Evolutionary conservation across 2,797 vertebrate genomes (phyloP), one percentile per base, ranked within the genome.

Genomic region (Poeciliopsis turneri): DNA sequence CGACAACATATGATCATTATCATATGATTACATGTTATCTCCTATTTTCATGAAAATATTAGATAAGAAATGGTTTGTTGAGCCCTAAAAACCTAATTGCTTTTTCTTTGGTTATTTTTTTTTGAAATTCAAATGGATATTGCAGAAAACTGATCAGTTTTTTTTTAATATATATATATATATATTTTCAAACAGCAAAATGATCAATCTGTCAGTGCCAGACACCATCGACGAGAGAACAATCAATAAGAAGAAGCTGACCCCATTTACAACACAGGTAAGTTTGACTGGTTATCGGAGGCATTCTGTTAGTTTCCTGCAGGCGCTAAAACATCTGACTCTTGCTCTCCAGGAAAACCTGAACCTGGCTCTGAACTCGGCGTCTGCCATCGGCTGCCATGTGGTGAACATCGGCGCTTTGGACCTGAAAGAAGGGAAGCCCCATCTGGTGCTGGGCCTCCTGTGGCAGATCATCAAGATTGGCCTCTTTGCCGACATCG

Each of bases 401-500:
- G 98, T 99, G 85, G 98, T 99, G 84, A 99, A 99, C 93, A 99
- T 99, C 2, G 98, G 98, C 0, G 98, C 98, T 2, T 94, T 97
- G 82, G 98, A 99, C 91, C 92, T 99, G 89, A 95, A 96, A 76
- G 98, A 97, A 87, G 98, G 98, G 69, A 99, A 99, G 80, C 98
- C 98, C 2, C 98, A 99, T 84, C 94, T 99, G 93, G 98, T 98
- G 51, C 94, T 99, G 81, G 98, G 98, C 49, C 96, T 99, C 13
- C 96, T 99, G 77, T 99, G 98, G 98, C 98, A 99, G 94, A 97
- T 99, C 89, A 99, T 99, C 86, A 99, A 99, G 95, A 99, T 99
- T 0, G 98, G 98, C 36, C 94, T 99, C 92, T 99, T 99, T 0
- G 98, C 98, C 0, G 98, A 99, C 94, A 99, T 99, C 5, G 98